Evolutionary conservation across 2,888 invertebrate species (phyloP), one percentile per base, ranked within the genome.

Genomic region (Cylloceria caligata): DNA sequence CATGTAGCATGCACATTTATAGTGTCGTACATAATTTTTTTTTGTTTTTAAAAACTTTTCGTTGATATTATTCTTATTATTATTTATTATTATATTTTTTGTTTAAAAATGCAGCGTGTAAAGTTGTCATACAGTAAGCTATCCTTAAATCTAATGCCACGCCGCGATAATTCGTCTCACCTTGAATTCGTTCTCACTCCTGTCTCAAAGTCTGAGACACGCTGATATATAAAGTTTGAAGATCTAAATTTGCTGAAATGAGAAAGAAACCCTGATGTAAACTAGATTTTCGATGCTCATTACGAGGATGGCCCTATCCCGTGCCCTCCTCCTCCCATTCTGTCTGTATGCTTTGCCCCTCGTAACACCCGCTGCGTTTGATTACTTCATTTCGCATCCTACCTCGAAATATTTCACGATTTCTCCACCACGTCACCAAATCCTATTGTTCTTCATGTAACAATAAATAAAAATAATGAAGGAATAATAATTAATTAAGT

Each of bases 181-280:
- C 94, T 94, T 93, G 93, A 93, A 93, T 93, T 93, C 91, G 93
- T 92, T 92, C 93, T 93, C 91, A 92, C 92, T 92, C 93, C 93
- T 90, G 93, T 93, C 93, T 94, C 94, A 93, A 93, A 94, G 94
- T 94, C 94, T 92, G 94, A 94, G 93, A 93, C 94, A 93, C 94
- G 94, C 93, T 94, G 94, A 93, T 94, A 94, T 93, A 93, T 93
- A 93, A 92, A 93, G 93, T 93, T 93, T 92, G 93, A 91, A 91
- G 94, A 93, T 93, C 94, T 94, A 94, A 93, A 93, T 93, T 94
- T 94, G 94, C 94, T 94, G 94, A 94, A 94, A 94, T 91, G 93
- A 93, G 93, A 93, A 93, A 93, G 93, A 92, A 93, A 92, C 91
- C 89, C 90, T 88, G 89, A 90, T 90, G 88, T 90, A 91, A 90